phyloP scores from a whole-genome alignment of 2,797 vertebrate species.

The Sebastes cheni region DNA sequence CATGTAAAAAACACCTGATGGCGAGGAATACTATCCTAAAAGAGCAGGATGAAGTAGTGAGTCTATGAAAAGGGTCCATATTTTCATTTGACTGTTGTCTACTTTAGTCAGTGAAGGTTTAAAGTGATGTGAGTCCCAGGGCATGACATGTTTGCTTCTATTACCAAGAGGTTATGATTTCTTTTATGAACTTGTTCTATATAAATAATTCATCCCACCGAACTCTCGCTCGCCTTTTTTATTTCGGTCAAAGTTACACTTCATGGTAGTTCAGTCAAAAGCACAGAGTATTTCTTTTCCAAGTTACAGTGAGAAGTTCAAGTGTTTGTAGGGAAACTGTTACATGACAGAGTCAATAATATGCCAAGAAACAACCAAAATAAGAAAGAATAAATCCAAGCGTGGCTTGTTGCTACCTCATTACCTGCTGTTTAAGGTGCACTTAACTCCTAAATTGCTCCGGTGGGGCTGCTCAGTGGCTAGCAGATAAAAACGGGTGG shows the following conservation, averaged over 20 bases:
- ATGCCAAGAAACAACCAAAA: neutral
- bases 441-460: conserved; percentile 18
- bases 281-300: neutral
- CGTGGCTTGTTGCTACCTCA: conserved; percentile 19
- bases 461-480: conserved; percentile 16
- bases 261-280: neutral
- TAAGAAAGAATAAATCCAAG: neutral
- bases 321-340: neutral
- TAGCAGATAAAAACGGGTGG: conserved; percentile 19
- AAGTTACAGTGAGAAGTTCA: neutral
- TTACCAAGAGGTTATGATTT: neutral
- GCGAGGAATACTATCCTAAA: neutral
- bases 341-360: neutral
- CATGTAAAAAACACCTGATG: neutral
- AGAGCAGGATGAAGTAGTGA: neutral
- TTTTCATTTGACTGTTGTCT: neutral
- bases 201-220: neutral
- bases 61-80: neutral
- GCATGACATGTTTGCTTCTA: neutral
- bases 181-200: neutral
- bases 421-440: conserved; percentile 25
- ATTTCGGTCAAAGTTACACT: neutral
- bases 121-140: neutral
- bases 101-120: neutral
- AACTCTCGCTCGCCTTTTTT: neutral